Base-by-base conservation (phyloP, 2,113 vertebrate species). In the Myrmecophaga tridactyla region DNA sequence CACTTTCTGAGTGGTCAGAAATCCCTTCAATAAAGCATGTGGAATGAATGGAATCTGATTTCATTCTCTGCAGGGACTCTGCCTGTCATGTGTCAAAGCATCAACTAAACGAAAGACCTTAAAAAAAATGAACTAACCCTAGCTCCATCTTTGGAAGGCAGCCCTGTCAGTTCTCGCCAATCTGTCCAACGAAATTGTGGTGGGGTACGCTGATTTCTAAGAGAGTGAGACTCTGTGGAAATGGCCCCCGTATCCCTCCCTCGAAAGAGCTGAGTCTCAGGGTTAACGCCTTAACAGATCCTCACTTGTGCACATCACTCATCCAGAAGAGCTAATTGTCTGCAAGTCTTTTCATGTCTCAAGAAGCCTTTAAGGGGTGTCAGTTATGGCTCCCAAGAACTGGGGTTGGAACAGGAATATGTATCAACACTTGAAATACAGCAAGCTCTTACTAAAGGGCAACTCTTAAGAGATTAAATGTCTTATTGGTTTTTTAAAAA, bases 151-250 rank as follows among this genome's bases (percentile, higher is more conserved):
- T 48, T 39, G 65, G 94, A 95, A 77, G 81, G 6, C 10, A 17
- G 58, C 0, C 34, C 0, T 5, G 8, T 43, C 34, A 80, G 34
- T 0, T 43, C 31, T 48, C 84, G 80, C 7, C 9, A 29, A 3
- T 4, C 21, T 6, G 21, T 53, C 81, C 76, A 1, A 31, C 6
- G 46, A 23, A 43, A 86, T 0, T 0, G 23, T 14, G 46, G 10
- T 7, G 41, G 14, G 34, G 9, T 17, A 6, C 77, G 63, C 13
- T 4, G 58, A 60, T 31, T 89, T 1, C 4, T 6, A 60, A 84
- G 36, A 0, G 1, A 70, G 36, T 0, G 1, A 70, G 86, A 56
- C 27, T 3, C 70, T 3, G 1, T 17, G 4, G 65, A 48, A 67
- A 36, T 15, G 9, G 36, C 2, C 7, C 39, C 34, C 39, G 39